These are phyloP conservation scores for Orthosia incerta DNA, from an alignment of 2,888 invertebrate species.

Conservation along the genomic window DNA sequence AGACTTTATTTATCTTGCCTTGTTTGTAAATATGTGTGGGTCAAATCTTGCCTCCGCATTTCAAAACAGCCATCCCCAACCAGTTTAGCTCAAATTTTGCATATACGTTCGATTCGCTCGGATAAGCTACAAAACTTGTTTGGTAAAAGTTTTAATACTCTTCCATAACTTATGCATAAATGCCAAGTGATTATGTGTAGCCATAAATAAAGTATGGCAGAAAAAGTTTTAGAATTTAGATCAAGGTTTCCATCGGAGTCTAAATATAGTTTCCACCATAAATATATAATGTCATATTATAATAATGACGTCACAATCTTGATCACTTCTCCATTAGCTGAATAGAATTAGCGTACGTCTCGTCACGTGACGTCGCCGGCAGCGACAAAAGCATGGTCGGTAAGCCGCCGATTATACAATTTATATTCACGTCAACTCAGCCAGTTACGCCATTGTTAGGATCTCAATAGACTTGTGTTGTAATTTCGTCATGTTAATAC, in stretches of 20 bases:
- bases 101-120: no score
- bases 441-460: conserved; percentile 58
- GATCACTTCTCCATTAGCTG: conserved; percentile 69
- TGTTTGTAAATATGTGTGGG: no score
- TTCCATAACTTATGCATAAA: no score
- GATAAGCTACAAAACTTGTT: no score
- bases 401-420: conserved; percentile 65
- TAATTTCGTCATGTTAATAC: conserved; percentile 58
- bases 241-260: background rate
- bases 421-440: conserved; percentile 62
- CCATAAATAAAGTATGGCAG: no score
- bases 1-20: no score
- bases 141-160: no score
- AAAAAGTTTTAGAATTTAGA: no score
- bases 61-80: no score
- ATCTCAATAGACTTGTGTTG: conserved; percentile 58
- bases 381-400: conserved; percentile 59
- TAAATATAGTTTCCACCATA: conserved; percentile 18
- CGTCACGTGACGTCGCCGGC: conserved; percentile 45
- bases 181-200: no score
- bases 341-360: conserved; percentile 65
- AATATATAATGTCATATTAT: conserved; percentile 8
- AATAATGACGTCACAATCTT: conserved; percentile 60
- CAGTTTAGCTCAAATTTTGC: no score
- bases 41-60: no score